Evolutionary conservation across 1,140 invertebrate genomes (phyloP).

Genomic region (Mesaphorura yosii): DNA sequence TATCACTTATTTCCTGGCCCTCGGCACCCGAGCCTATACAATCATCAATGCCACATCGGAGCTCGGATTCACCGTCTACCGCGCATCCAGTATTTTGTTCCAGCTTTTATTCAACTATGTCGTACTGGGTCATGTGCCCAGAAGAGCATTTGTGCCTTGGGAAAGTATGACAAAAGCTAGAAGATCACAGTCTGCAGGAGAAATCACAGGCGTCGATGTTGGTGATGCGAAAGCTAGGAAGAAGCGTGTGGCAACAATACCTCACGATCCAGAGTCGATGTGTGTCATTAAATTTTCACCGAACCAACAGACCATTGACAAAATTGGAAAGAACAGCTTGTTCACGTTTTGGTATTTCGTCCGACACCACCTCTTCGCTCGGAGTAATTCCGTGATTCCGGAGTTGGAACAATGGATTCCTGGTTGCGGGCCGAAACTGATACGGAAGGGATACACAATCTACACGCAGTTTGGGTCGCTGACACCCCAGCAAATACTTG

Average conservation of each 20-base stretch:
- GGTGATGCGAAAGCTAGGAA: constrained; percentile 26
- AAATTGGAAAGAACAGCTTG: constrained; percentile 34
- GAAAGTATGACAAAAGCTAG: constrained; percentile 31
- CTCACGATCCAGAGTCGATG: constrained; percentile 39
- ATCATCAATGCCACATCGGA: constrained; percentile 10
- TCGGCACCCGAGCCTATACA: constrained; percentile 4
- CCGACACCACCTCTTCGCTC: constrained; percentile 44
- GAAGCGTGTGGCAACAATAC: constrained; percentile 19
- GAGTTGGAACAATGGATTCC: constrained; percentile 50
- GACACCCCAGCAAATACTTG: constrained; percentile 43
- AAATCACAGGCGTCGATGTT: too few species aligned
- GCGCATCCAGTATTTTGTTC: constrained; percentile 43
- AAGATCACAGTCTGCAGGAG: too few species aligned
- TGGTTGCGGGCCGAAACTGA: constrained; percentile 45
- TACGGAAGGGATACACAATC: constrained; percentile 48
- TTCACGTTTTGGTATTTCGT: constrained; percentile 48
- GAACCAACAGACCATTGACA: constrained; percentile 36
- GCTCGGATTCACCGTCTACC: constrained; percentile 30
- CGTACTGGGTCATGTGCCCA: constrained; percentile 42
- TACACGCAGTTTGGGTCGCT: constrained; percentile 51
- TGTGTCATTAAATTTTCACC: constrained; percentile 46
- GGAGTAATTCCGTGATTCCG: constrained; percentile 45
- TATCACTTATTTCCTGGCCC: constrained; percentile 10
- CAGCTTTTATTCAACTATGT: constrained; percentile 45
- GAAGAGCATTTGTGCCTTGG: constrained; percentile 44